Percentiles rank a stretch among this genome's conserved stretches.
phyloP scores from a whole-genome alignment of 1,140 invertebrate genomes.

The Philotrypesis tridentata region DNA sequence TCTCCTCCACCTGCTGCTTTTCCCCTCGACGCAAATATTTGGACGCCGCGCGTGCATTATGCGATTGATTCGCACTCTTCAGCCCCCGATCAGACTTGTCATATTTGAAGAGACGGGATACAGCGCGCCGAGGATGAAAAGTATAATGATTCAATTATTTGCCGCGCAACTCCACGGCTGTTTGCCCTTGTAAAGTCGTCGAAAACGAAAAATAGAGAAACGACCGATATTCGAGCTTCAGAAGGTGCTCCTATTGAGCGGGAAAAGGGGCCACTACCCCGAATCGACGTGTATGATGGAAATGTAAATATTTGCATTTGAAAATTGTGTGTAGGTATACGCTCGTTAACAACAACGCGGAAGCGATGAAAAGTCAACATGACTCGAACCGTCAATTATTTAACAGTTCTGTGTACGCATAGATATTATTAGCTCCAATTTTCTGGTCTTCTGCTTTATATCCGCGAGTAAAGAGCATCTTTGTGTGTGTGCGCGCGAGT shows the following conservation, averaged over 20 bases:
- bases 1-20: not conserved
- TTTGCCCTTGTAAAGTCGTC: not conserved
- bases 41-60: constrained; percentile 2
- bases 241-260: not conserved
- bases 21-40: constrained; percentile 17
- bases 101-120: not conserved
- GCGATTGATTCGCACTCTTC: not conserved
- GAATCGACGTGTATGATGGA: not conserved
- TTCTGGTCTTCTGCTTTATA: no score
- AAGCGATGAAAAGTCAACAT: not conserved
- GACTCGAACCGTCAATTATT: not conserved
- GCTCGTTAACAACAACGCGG: not conserved
- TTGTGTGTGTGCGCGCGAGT: no score
- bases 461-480: no score
- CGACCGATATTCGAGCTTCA: not conserved
- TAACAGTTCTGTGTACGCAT: no score
- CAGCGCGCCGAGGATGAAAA: not conserved
- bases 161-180: not conserved
- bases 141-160: not conserved
- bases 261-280: not conserved
- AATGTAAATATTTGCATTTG: constrained; percentile 33
- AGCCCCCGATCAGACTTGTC: not conserved
- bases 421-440: no score
- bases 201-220: not conserved
- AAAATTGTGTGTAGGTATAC: not conserved